These are phyloP conservation scores for Micrasema minimum DNA, from an alignment of 1,140 invertebrate genomes.

Conservation along the genomic window DNA sequence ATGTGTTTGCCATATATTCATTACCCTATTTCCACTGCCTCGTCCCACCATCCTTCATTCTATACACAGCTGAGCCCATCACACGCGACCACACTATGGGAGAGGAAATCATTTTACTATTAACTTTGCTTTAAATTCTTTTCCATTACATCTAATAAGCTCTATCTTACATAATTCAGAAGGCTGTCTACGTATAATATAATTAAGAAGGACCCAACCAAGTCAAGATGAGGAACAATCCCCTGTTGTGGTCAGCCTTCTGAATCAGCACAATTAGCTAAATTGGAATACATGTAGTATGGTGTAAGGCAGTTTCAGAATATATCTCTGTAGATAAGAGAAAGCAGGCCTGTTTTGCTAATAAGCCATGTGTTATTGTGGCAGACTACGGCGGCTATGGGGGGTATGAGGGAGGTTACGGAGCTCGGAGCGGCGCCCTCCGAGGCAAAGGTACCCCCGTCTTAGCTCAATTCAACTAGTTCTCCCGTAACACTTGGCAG, in stretches of 20 bases:
- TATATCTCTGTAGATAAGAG: background rate
- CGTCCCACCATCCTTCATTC: slow-evolving; percentile 51
- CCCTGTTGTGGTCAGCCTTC: too few relatives aligned
- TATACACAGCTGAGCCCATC: background rate
- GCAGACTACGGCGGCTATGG: slow-evolving; percentile 82
- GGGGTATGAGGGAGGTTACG: slow-evolving; percentile 84
- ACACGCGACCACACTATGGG: too few relatives aligned
- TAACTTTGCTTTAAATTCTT: too few relatives aligned
- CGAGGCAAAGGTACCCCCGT: slow-evolving; percentile 79
- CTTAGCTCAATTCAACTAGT: background rate
- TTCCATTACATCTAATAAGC: too few relatives aligned
- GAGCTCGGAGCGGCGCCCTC: slow-evolving; percentile 77
- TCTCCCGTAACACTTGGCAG: slow-evolving; percentile 8
- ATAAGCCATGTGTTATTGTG: slow-evolving; percentile 22
- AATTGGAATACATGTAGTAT: too few relatives aligned
- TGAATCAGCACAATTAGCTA: too few relatives aligned
- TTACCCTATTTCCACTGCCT: slow-evolving; percentile 58
- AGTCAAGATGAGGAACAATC: too few relatives aligned
- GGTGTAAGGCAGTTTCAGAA: background rate
- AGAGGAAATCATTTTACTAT: too few relatives aligned
- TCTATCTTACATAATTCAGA: too few relatives aligned
- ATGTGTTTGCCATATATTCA: slow-evolving; percentile 71
- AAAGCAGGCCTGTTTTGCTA: slow-evolving; percentile 1
- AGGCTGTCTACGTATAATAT: too few relatives aligned
- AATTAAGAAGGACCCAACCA: too few relatives aligned